Evolutionary conservation across 2,113 vertebrate genomes (phyloP).

Genomic region (Sylvilagus bachmani): DNA sequence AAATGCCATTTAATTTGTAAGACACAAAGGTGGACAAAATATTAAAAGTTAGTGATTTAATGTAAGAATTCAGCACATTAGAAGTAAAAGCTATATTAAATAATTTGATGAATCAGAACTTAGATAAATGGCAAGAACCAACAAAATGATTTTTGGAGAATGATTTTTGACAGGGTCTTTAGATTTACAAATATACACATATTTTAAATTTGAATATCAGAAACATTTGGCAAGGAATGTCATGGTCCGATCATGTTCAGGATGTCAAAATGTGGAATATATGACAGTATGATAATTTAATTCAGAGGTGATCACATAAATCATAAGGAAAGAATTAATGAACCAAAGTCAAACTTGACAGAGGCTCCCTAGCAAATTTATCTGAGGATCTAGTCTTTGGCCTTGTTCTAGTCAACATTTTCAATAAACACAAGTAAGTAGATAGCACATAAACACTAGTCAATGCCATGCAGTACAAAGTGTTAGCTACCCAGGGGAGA

Average conservation of each 20-base stretch:
- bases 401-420: background rate
- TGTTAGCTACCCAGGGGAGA: background rate
- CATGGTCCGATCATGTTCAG: background rate
- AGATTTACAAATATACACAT: background rate
- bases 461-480: background rate
- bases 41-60: background rate
- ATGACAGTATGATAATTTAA: conserved; percentile 37
- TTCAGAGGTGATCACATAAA: conserved; percentile 51
- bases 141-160: background rate
- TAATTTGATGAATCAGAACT: background rate
- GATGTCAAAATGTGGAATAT: background rate
- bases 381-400: background rate
- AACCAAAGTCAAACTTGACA: conserved; percentile 27
- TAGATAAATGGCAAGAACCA: background rate
- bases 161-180: conserved; percentile 16
- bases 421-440: background rate
- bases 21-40: background rate
- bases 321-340: conserved; percentile 26
- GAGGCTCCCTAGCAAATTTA: background rate
- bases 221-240: background rate
- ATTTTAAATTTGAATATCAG: background rate
- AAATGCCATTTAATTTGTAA: background rate
- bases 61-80: background rate
- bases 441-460: background rate
- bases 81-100: background rate